A percentile compares a stretch with the other conserved stretches of the same genome.
Evolutionary conservation across 2,797 vertebrate genomes (phyloP).

Genomic region (Hyperoplus immaculatus): DNA sequence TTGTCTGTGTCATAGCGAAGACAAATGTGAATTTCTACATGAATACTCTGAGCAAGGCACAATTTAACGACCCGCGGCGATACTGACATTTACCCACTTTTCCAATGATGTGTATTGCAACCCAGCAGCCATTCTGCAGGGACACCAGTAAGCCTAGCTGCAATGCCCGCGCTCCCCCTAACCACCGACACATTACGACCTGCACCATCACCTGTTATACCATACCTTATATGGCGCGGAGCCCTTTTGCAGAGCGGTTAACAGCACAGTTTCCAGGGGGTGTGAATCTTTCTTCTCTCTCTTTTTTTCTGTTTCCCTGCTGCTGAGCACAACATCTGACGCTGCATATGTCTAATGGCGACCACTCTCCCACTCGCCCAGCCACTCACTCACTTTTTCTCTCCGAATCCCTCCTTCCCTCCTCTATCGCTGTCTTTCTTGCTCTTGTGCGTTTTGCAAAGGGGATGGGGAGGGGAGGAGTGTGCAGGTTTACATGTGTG

Average conservation of each 20-base stretch:
- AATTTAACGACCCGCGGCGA: conserved; percentile 11
- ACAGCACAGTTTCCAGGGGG: conserved; percentile 55
- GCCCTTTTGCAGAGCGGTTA: conserved; percentile 46
- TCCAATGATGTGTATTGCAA: conserved; percentile 12
- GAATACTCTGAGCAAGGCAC: not conserved
- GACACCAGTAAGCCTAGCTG: conserved; percentile 27
- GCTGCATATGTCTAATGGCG: conserved; percentile 76
- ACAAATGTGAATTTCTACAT: conserved; percentile 7
- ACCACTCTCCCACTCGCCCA: conserved; percentile 66
- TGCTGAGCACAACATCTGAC: conserved; percentile 72
- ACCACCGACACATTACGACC: conserved; percentile 31
- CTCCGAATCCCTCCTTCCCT: conserved; percentile 70
- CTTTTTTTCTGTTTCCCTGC: conserved; percentile 36
- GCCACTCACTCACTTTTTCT: conserved; percentile 61
- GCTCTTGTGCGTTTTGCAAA: conserved; percentile 60
- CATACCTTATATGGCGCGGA: conserved; percentile 61
- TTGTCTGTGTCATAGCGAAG: not conserved
- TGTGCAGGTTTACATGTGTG: conserved; percentile 66
- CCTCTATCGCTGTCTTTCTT: conserved; percentile 68
- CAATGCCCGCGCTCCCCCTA: conserved; percentile 22
- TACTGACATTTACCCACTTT: conserved; percentile 22
- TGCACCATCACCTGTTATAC: conserved; percentile 63
- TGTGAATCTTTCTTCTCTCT: conserved; percentile 48
- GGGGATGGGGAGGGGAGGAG: conserved; percentile 61
- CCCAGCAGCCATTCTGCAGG: conserved; percentile 18